These are phyloP conservation scores for Amazona vittata DNA, from an alignment of 2,113 vertebrate species.

Conservation along the genomic window DNA sequence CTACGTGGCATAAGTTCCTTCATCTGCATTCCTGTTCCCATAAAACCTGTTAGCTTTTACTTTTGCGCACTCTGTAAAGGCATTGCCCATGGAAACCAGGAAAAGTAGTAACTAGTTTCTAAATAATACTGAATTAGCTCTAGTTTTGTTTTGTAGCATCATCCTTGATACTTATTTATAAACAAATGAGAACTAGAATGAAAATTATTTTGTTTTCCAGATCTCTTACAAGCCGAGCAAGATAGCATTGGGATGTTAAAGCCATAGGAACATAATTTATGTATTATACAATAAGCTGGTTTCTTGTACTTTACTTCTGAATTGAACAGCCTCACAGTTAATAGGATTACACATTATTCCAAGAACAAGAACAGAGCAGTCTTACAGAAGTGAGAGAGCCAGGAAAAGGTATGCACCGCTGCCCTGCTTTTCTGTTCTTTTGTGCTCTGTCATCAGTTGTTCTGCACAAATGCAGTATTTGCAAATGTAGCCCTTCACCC, in stretches of 20 bases:
- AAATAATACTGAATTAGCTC: neutral
- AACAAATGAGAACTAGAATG: neutral
- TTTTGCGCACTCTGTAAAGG: neutral
- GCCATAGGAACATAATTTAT: neutral
- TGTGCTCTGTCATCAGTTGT: neutral
- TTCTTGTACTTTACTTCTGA: constrained; percentile 29
- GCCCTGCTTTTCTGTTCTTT: constrained; percentile 11
- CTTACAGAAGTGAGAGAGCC: neutral
- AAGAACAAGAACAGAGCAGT: constrained; percentile 15
- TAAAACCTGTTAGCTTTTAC: neutral
- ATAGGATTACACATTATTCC: constrained; percentile 50
- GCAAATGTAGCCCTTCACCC: neutral
- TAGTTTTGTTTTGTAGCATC: neutral
- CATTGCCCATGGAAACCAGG: neutral
- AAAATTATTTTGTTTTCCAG: neutral
- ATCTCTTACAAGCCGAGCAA: neutral
- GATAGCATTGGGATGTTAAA: neutral
- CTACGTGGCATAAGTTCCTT: neutral
- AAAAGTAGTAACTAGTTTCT: neutral
- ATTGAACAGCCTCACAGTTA: constrained; percentile 35
- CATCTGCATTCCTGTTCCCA: neutral
- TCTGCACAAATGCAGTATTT: neutral
- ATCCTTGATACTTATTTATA: neutral
- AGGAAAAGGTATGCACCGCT: constrained; percentile 21
- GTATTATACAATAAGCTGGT: neutral